Base-by-base conservation (phyloP, 2,888 invertebrate genomes). In the Philaethria dido region DNA sequence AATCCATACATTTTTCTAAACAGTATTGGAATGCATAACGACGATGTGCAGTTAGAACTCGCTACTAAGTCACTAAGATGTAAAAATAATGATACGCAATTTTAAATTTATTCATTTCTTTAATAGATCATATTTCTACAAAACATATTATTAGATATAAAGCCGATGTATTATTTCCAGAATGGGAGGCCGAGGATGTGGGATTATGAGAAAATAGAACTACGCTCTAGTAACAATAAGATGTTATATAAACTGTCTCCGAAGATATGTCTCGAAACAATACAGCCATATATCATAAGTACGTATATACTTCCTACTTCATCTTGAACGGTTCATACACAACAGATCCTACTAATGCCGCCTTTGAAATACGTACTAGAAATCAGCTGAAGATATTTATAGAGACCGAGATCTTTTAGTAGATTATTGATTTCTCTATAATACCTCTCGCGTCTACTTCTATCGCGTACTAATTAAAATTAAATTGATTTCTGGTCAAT, bases 191-290 rank as follows among this genome's bases (percentile, higher is more conserved):
- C 55, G 55, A n/a, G n/a, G 20, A 55, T 22, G 39, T 39, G 55
- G 36, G 14, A n/a, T 20, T 39, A 55, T 55, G 39, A 22, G 39
- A 57, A 57, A 57, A 57, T 57, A 39, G 39, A 57, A 57, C n/a
- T 14, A 22, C 55, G n/a, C 5, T 57, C 39, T 57, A 39, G n/a
- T 20, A 55, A 39, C 55, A 57, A 57, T 57, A 57, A 36, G 14
- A 57, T 57, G 39, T 57, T 57, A 57, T 57, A 42, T 42, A 57
- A 39, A 36, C 39, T 39, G 33, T 20, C 20, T 57, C n/a, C n/a
- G n/a, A 22, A 57, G 55, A 57, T 39, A 42, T 39, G n/a, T 57
- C 36, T 39, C 20, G 14, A 57, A 39, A 57, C 39, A 57, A 57
- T 57, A 20, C 20, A 9, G 1, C 22, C 39, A 11, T 52, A 52